Base-by-base conservation (phyloP, 1,140 invertebrate genomes). In the Cyrtorhinus lividipennis region DNA sequence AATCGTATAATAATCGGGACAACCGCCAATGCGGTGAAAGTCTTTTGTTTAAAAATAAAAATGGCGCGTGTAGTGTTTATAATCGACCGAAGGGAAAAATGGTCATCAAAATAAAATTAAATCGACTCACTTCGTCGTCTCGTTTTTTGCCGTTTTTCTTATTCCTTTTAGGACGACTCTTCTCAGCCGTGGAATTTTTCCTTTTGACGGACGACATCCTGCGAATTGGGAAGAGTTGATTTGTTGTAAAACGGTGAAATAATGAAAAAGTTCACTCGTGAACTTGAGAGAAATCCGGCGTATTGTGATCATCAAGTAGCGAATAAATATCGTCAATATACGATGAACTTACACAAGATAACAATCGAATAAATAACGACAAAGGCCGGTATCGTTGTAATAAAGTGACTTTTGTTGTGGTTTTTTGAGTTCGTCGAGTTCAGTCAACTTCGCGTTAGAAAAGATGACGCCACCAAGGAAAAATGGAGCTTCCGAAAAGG, bases 61-160 rank as follows among this genome's bases (percentile, higher is more conserved):
- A n/a, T n/a, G n/a, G n/a, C n/a, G n/a, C n/a, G n/a, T n/a, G n/a
- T n/a, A n/a, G n/a, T n/a, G n/a, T n/a, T n/a, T n/a, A n/a, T n/a
- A n/a, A n/a, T n/a, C n/a, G n/a, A n/a, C n/a, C n/a, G n/a, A n/a
- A n/a, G n/a, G n/a, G n/a, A n/a, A n/a, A n/a, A n/a, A n/a, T n/a
- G n/a, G n/a, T n/a, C n/a, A n/a, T n/a, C n/a, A n/a, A n/a, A n/a
- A n/a, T n/a, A n/a, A n/a, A n/a, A n/a, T n/a, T n/a, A n/a, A n/a
- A n/a, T n/a, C n/a, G n/a, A n/a, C n/a, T n/a, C 72, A 44, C 48
- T 22, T 53, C 48, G 23, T 73, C 73, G 60, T 73, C 75, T 18
- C 69, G 69, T 8, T 68, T 65, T 66, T 77, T 77, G 22, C 68
- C 67, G 26, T 72, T 73, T 15, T 65, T 66, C 61, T 76, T 76